Conservation (phyloP, 2,797 vertebrate species). For the Cirrhinus mrigala region DNA sequence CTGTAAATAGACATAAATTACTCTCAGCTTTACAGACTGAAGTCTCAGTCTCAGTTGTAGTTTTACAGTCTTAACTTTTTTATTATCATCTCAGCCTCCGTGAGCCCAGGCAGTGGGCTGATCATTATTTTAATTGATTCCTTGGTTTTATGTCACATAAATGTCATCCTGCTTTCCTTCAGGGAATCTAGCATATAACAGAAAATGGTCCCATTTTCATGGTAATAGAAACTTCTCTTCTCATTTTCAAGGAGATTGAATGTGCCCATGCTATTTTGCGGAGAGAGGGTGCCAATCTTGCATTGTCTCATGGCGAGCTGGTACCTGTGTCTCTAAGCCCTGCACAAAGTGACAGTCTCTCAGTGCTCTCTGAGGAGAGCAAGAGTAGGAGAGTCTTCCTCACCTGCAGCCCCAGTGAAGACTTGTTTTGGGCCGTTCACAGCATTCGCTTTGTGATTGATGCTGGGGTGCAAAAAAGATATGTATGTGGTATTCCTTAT, state of each 20-base stretch:
- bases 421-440: slow-evolving; percentile 77
- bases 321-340: slow-evolving; percentile 80
- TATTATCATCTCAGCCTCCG: neutral
- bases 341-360: slow-evolving; percentile 64
- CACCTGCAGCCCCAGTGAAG: slow-evolving; percentile 79
- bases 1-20: neutral
- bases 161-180: slow-evolving; percentile 33
- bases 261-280: slow-evolving; percentile 83
- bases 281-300: slow-evolving; percentile 78
- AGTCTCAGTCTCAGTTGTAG: neutral
- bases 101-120: neutral
- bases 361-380: slow-evolving; percentile 62
- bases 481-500: slow-evolving; percentile 70
- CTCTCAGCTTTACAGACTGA: neutral
- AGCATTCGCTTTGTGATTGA: slow-evolving; percentile 85
- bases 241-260: slow-evolving; percentile 82
- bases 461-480: slow-evolving; percentile 83
- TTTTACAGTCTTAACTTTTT: neutral
- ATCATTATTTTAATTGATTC: slow-evolving; percentile 1
- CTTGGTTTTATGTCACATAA: slow-evolving; percentile 24
- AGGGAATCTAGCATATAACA: neutral
- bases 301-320: slow-evolving; percentile 82
- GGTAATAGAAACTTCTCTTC: neutral
- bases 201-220: slow-evolving; percentile 15
- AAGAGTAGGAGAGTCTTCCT: slow-evolving; percentile 82